Base-by-base conservation (phyloP, 2,113 vertebrate species). In the Bos indicus region DNA sequence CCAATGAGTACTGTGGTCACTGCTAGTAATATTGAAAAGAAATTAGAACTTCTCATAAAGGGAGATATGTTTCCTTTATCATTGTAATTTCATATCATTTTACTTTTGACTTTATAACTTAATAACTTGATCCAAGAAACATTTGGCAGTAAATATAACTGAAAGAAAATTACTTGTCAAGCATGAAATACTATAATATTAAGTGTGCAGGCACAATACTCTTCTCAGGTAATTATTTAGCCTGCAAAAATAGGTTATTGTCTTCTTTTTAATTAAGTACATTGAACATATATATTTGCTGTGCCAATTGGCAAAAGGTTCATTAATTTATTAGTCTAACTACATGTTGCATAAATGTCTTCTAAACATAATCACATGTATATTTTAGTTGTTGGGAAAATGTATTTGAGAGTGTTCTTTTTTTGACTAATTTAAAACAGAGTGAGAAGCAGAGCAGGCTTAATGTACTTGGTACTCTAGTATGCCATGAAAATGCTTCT, bases 381-480 rank as follows among this genome's bases (percentile, higher is more conserved):
- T 67, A 77, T 64, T 95, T 60, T 21, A 87, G n/a, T 83, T 60
- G 28, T 28, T 78, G 59, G 36, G 28, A 59, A 95, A 95, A 83
- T 33, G 48, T 48, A 60, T 86, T 93, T 95, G 64, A 48, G 48
- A 88, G 15, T 97, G 26, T 64, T 86, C 14, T 95, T 92, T 88
- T 95, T 94, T 86, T 91, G 89, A 10, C 54, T 85, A 85, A 96
- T 77, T 91, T 74, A 64, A 86, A 94, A 92, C 5, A 51, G 25
- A 17, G 25, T 46, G 14, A 80, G 52, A 56, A 86, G 60, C 9
- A 56, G 71, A 94, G 56, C 90, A 80, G 94, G 89, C 74, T 82
- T 96, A 98, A 97, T 91, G 94, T 57, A 74, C 46, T 97, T 96
- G 95, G 81, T 84, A 97, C 40, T 95, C 95, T 56, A 93, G 96